Evolutionary conservation across 2,113 vertebrate genomes (phyloP).

Genomic region (Emydocephalus ijimae): DNA sequence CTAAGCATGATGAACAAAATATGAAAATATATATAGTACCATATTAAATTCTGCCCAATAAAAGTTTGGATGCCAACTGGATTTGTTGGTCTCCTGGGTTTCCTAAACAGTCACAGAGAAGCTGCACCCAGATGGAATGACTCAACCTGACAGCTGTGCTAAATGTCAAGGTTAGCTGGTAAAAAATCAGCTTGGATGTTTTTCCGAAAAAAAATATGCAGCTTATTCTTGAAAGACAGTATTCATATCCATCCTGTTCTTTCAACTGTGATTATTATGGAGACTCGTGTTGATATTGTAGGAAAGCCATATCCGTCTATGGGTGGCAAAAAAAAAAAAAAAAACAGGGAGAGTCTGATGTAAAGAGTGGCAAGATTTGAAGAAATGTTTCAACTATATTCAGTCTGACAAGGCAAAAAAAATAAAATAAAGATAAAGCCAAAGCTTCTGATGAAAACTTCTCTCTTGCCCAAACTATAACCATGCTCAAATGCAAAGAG

Average conservation of each 20-base stretch:
- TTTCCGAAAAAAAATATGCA: background rate
- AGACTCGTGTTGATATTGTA: background rate
- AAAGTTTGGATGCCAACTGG: background rate
- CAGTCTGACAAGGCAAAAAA: background rate
- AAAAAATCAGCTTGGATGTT: background rate
- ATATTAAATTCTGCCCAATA: background rate
- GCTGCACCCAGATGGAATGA: slow-evolving; percentile 4
- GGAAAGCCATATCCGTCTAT: background rate
- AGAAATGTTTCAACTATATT: background rate
- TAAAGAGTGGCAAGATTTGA: background rate
- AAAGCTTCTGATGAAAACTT: background rate
- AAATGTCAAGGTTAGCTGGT: slow-evolving; percentile 24
- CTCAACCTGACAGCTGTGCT: slow-evolving; percentile 17
- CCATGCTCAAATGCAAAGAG: background rate
- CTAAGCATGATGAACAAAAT: background rate
- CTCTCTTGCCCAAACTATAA: background rate
- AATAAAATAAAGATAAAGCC: background rate
- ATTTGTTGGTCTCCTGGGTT: background rate
- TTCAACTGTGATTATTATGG: background rate
- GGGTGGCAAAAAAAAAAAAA: background rate
- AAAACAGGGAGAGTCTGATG: background rate
- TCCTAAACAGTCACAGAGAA: background rate
- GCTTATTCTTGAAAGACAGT: background rate
- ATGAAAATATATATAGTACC: background rate
- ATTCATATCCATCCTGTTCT: background rate